A percentile compares a stretch with the other conserved stretches of the same genome.
phyloP scores from a whole-genome alignment of 2,797 vertebrate genomes.

The Corythornis leucogaster region DNA sequence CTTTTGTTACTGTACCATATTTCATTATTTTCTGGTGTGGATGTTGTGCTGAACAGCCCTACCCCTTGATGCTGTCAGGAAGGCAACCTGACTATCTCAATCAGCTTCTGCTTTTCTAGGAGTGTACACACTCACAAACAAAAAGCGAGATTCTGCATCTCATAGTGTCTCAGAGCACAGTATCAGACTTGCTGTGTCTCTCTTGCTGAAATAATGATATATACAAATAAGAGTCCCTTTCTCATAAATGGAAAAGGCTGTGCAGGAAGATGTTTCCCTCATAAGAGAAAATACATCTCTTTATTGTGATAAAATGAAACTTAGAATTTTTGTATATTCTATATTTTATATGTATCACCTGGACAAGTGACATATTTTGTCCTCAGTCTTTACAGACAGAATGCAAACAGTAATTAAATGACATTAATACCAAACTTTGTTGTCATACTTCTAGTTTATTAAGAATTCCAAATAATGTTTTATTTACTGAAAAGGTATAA shows the following conservation, averaged over 20 bases:
- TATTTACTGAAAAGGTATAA: not conserved
- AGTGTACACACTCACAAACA: not conserved
- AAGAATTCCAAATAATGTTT: not conserved
- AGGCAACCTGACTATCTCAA: not conserved
- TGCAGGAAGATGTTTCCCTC: not conserved
- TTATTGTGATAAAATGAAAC: not conserved
- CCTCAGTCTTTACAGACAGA: not conserved
- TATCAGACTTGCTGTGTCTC: not conserved
- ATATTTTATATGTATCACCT: not conserved
- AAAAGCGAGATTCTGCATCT: not conserved
- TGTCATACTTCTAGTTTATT: not conserved
- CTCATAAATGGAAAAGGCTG: not conserved
- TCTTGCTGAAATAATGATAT: not conserved
- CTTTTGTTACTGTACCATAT: not conserved
- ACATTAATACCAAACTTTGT: not conserved
- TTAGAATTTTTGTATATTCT: not conserved
- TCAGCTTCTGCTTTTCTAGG: not conserved
- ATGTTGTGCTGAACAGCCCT: not conserved
- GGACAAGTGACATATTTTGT: not conserved
- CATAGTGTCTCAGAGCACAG: fast-evolving
- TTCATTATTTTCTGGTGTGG: not conserved
- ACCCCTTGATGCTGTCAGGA: not conserved
- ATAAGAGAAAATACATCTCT: not conserved
- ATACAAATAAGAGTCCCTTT: not conserved
- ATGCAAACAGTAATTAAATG: not conserved